Percentiles rank a stretch among this genome's conserved stretches.
Conservation (phyloP, 1,140 invertebrate genomes). For the Babylonia areolata region DNA sequence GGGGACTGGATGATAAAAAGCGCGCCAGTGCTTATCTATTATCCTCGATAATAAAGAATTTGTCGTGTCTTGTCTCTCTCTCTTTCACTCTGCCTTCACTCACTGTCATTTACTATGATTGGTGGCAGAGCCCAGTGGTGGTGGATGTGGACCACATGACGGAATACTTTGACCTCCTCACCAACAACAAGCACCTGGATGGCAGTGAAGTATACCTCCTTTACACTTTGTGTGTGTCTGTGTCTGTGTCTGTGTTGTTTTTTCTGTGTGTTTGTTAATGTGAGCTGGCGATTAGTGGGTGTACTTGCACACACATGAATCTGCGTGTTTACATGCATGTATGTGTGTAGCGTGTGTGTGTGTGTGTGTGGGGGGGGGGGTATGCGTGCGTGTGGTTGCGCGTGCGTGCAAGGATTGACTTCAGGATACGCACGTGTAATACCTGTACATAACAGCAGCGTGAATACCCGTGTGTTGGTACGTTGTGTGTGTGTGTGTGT, state of each 20-base stretch:
- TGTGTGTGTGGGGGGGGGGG: neutral
- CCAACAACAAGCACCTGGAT: constrained; percentile 72
- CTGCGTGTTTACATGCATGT: neutral
- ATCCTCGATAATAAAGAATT: too few relatives aligned
- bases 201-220: constrained; percentile 71
- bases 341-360: neutral
- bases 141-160: constrained; percentile 64
- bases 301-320: neutral
- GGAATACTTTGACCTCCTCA: constrained; percentile 71
- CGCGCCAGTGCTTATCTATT: too few relatives aligned
- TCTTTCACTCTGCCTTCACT: too few relatives aligned
- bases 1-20: too few relatives aligned
- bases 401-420: constrained; percentile 49
- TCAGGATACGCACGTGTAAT: too few relatives aligned
- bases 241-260: neutral
- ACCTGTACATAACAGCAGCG: too few relatives aligned
- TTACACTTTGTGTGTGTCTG: neutral
- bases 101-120: too few relatives aligned
- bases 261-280: neutral
- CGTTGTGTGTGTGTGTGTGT: neutral
- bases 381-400: neutral
- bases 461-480: neutral
- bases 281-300: neutral
- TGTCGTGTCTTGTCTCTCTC: too few relatives aligned
- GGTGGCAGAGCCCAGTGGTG: constrained; percentile 63